Percentiles rank a stretch among this genome's conserved stretches.
Evolutionary conservation across 1,140 invertebrate species (phyloP).

Genomic region (Eumeta japonica): DNA sequence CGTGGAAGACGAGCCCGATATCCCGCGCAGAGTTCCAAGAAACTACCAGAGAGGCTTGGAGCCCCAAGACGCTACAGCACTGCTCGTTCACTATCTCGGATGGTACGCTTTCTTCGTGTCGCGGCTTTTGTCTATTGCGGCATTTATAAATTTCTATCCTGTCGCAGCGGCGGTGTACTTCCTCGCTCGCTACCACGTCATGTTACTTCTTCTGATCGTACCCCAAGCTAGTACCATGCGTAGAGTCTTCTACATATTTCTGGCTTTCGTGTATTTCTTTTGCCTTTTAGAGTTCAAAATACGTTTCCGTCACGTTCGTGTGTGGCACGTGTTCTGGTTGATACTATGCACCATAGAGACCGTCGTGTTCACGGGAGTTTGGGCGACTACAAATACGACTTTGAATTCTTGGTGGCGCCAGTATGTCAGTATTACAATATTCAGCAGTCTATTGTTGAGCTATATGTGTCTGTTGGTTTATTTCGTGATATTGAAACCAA

Average conservation of each 20-base stretch:
- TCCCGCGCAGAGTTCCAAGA: constrained; percentile 31
- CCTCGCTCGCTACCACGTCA: constrained; percentile 60
- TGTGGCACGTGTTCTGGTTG: constrained; percentile 67
- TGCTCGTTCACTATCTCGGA: constrained; percentile 65
- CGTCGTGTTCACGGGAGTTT: constrained; percentile 62
- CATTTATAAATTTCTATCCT: constrained; percentile 69
- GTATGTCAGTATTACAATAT: constrained; percentile 57
- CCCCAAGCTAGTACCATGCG: constrained; percentile 57
- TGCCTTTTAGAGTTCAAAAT: constrained; percentile 74
- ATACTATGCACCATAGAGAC: constrained; percentile 66
- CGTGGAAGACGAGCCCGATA: constrained; percentile 36
- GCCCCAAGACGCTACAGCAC: constrained; percentile 68
- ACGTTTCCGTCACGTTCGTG: constrained; percentile 67
- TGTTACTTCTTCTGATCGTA: constrained; percentile 62
- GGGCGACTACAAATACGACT: constrained; percentile 62
- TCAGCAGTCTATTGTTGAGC: constrained; percentile 48
- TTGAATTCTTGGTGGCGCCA: constrained; percentile 62
- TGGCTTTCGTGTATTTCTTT: constrained; percentile 71
- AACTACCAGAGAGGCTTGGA: constrained; percentile 59
- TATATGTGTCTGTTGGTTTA: constrained; percentile 57
- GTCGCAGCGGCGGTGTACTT: constrained; percentile 58
- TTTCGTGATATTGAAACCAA: constrained; percentile 58
- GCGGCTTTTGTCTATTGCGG: constrained; percentile 66
- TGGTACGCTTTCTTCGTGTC: constrained; percentile 71
- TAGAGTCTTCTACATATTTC: constrained; percentile 62